Conservation (phyloP, 2,797 vertebrate genomes). For the Phoeniculus purpureus region DNA sequence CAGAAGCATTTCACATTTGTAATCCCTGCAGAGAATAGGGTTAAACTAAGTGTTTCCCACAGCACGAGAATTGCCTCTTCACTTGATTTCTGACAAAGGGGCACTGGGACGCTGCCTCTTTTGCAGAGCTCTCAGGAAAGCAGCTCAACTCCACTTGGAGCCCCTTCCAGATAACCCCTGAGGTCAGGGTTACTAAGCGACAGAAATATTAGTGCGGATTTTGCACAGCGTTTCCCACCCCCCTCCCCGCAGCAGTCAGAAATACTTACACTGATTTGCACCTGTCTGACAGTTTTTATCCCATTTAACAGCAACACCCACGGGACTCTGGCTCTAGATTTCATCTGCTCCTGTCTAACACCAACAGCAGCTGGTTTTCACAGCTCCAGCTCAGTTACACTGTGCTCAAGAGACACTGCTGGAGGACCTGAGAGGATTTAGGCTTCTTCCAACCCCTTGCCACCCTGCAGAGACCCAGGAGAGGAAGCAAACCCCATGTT, state of each 20-base stretch:
- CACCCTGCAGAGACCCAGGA: neutral
- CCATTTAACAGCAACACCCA: neutral
- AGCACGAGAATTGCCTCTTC: neutral
- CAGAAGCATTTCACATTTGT: neutral
- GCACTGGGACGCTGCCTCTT: neutral
- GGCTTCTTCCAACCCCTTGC: neutral
- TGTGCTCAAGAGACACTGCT: neutral
- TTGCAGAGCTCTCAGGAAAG: constrained; percentile 56
- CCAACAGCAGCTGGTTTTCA: neutral
- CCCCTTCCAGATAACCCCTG: constrained; percentile 59
- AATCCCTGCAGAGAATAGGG: neutral
- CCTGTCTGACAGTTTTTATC: constrained; percentile 30
- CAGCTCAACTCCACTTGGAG: constrained; percentile 57
- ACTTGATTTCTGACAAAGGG: neutral
- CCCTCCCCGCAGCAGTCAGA: neutral
- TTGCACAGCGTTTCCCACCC: neutral
- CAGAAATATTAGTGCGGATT: constrained; percentile 1
- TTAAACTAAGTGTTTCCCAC: neutral
- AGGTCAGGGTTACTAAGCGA: constrained; percentile 58
- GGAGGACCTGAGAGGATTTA: neutral
- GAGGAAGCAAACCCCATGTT: neutral
- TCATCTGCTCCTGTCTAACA: constrained; percentile 28
- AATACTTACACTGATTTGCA: neutral
- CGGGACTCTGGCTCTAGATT: neutral
- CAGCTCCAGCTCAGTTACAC: neutral